Base-by-base conservation (phyloP, 2,888 invertebrate species). In the Trichacis sp. region DNA sequence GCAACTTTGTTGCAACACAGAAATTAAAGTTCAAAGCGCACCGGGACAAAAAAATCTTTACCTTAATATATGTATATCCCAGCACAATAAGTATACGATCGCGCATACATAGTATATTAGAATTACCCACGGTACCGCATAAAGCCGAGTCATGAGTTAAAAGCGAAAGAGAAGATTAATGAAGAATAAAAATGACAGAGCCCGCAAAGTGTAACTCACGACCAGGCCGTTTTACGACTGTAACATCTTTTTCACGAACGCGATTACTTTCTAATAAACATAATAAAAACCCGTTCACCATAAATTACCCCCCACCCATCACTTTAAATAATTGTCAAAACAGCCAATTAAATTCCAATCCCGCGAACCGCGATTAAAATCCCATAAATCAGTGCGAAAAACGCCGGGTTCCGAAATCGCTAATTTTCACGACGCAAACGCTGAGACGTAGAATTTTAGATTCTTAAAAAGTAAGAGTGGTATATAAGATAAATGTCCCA, bases 61-160 rank as follows among this genome's bases (percentile, higher is more conserved):
- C n/a, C n/a, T n/a, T n/a, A n/a, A n/a, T n/a, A n/a, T n/a, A n/a
- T n/a, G n/a, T n/a, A n/a, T n/a, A n/a, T n/a, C n/a, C n/a, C n/a
- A n/a, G n/a, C n/a, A n/a, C n/a, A n/a, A n/a, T n/a, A n/a, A n/a
- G n/a, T n/a, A n/a, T n/a, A n/a, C 3, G 4, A 24, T 24, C 24
- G 49, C 49, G 60, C 48, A 56, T 60, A 52, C 52, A 60, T 56
- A 60, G 56, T 60, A 64, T 65, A 65, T 60, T 61, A 65, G 60
- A 57, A 60, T 60, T 61, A 60, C 53, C 56, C 43, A 52, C 48
- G 55, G 54, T 64, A 51, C 40, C 49, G 40, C 49, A 52, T 55
- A 65, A 57, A 46, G 60, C 59, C 60, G 62, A 69, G 62, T 69
- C 67, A 67, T 63, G 67, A 62, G 67, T 69, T 64, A 67, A 61